These are phyloP conservation scores for Drosophila nannoptera DNA, from an alignment of 1,140 invertebrate species.

Conservation along the genomic window DNA sequence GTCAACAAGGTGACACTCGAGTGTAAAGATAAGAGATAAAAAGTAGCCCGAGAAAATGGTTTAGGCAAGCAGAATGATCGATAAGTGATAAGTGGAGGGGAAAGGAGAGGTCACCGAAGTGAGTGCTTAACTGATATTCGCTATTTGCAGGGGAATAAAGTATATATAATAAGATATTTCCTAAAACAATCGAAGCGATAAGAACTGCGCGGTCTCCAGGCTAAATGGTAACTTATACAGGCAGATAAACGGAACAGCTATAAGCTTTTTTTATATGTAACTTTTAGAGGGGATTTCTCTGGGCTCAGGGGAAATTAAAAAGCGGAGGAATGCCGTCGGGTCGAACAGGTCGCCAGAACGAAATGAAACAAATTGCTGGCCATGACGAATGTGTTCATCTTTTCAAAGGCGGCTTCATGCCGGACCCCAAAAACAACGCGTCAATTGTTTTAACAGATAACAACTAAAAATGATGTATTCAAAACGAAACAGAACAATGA, in stretches of 20 bases:
- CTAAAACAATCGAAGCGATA: not conserved
- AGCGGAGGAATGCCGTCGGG: not conserved
- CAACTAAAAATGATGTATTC: slow-evolving; percentile 1
- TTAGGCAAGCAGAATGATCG: slow-evolving; percentile 12
- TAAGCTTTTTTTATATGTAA: slow-evolving; percentile 4
- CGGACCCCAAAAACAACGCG: slow-evolving; percentile 14
- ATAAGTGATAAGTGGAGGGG: slow-evolving; percentile 3
- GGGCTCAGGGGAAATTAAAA: not conserved
- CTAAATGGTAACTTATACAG: slow-evolving; percentile 1
- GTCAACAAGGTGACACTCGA: slow-evolving; percentile 16
- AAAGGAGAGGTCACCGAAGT: not conserved
- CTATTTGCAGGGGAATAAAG: not conserved
- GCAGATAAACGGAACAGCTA: slow-evolving; percentile 7
- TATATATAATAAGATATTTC: not conserved
- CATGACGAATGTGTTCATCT: slow-evolving; percentile 63
- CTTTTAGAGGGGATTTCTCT: not conserved
- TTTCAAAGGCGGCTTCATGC: slow-evolving; percentile 30
- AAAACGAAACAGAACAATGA: not conserved
- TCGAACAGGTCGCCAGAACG: slow-evolving; percentile 19
- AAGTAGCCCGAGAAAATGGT: slow-evolving; percentile 2
- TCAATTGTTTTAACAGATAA: slow-evolving; percentile 51
- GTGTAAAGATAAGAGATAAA: slow-evolving; percentile 25
- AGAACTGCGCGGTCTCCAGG: not conserved
- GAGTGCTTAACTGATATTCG: slow-evolving; percentile 1
- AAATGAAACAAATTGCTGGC: slow-evolving; percentile 56